phyloP scores from a whole-genome alignment of 2,113 vertebrate species.

The Silurus meridionalis region DNA sequence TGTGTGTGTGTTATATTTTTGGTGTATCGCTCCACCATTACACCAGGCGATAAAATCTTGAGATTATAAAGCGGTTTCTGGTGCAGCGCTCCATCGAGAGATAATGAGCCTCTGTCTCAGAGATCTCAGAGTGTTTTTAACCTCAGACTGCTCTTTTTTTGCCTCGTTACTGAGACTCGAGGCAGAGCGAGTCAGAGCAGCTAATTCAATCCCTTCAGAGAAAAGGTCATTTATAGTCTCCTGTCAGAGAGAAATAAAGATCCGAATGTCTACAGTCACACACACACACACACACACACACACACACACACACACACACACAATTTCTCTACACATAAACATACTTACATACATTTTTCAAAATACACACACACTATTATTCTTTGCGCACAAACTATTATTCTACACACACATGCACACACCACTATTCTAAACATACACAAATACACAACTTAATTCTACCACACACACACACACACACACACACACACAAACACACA shows the following conservation, averaged over 20 bases:
- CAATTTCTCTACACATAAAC: neutral
- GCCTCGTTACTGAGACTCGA: constrained; percentile 5
- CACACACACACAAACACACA: no score
- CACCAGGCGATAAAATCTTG: no score
- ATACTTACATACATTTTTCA: neutral
- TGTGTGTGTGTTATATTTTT: neutral
- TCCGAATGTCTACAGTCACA: constrained; percentile 55
- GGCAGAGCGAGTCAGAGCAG: constrained; percentile 42
- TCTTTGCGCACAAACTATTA: neutral
- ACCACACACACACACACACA: no score
- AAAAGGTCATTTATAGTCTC: constrained; percentile 70
- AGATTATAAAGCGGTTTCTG: no score
- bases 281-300: constrained; percentile 2
- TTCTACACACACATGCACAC: neutral
- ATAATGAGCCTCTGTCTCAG: no score
- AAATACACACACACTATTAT: neutral
- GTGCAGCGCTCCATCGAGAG: no score
- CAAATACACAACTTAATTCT: no score
- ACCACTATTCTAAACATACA: no score
- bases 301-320: neutral
- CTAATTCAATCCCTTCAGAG: constrained; percentile 54
- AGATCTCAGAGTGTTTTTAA: no score
- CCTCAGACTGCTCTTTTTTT: neutral
- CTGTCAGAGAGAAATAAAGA: constrained; percentile 60
- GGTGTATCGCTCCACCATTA: no score